Conservation (phyloP, 2,888 invertebrate species). For the Phorcus lineatus region DNA sequence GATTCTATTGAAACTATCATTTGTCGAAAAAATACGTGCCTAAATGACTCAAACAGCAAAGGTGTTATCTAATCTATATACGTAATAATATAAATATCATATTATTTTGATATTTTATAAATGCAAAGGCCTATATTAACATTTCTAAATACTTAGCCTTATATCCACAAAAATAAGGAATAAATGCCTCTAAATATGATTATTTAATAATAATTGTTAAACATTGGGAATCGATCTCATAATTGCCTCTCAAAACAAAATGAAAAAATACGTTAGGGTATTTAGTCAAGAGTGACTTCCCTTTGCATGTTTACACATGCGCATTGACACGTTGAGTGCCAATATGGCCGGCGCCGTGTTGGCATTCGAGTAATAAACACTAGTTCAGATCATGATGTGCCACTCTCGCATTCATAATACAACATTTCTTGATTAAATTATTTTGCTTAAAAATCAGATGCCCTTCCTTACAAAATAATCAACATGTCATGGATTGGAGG, state of each 20-base stretch:
- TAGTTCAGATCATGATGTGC: constrained; percentile 15
- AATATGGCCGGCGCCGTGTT: constrained; percentile 63
- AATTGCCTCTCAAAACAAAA: not conserved
- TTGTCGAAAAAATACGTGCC: too few relatives aligned
- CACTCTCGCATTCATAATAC: not conserved
- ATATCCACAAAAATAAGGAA: too few relatives aligned
- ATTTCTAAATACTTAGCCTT: too few relatives aligned
- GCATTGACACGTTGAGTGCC: constrained; percentile 38
- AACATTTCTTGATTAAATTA: not conserved
- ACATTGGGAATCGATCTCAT: too few relatives aligned
- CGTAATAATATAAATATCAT: too few relatives aligned
- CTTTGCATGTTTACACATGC: constrained; percentile 40
- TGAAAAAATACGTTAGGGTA: not conserved
- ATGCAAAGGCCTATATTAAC: too few relatives aligned
- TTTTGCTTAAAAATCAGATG: not conserved
- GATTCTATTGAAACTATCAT: too few relatives aligned
- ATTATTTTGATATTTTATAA: too few relatives aligned
- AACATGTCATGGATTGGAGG: constrained; percentile 78
- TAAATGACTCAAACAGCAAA: too few relatives aligned
- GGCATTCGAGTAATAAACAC: constrained; percentile 41
- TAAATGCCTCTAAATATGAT: too few relatives aligned
- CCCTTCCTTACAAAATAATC: constrained; percentile 5
- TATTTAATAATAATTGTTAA: too few relatives aligned
- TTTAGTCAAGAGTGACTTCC: constrained; percentile 6
- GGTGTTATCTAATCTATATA: too few relatives aligned